Evolutionary conservation across 2,888 invertebrate genomes (phyloP), one percentile per base, ranked within the genome.

Genomic region (Lithophane leautieri): DNA sequence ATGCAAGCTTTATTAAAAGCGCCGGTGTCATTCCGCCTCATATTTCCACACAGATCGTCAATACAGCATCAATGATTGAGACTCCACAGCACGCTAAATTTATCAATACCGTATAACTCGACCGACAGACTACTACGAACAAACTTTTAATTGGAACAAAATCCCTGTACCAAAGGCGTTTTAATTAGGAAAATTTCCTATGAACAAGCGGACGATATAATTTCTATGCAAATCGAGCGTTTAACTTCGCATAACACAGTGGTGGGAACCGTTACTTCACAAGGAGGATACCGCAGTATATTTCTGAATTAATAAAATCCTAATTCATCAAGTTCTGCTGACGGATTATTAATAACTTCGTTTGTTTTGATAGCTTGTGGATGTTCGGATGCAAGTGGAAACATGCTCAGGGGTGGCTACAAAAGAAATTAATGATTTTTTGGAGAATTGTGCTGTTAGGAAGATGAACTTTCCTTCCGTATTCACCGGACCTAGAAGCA

Each of bases 101-200:
- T 91, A 92, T 92, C 91, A 93, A 93, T 92, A 90, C 89, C 86
- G 88, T 83, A 89, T 84, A 89, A 89, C 91, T 91, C 91, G 50
- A 69, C 69, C 82, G 78, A 47, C 58, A 70, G 83, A 73, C 67
- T 79, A 78, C 83, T 85, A 73, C 88, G 91, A 88, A 86, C 92
- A 88, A 96, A 96, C 96, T 96, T 96, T 96, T 96, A 96, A 96
- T 96, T 96, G 96, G 94, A 94, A 94, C 94, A 92, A 93, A 95
- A 96, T 96, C 95, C 94, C 90, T 89, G 92, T 93, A 91, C 91
- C 93, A 93, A 94, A 95, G 95, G 94, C 95, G 94, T 95, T 96
- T 95, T 96, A 96, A 96, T 96, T 96, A 96, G 95, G 94, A 95
- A 95, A 95, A 94, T 96, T 96, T 95, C 94, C 95, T 92, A 95